Evolutionary conservation across 2,888 invertebrate species (phyloP), one percentile per base, ranked within the genome.

Genomic region (Digitonthophagus gazella): DNA sequence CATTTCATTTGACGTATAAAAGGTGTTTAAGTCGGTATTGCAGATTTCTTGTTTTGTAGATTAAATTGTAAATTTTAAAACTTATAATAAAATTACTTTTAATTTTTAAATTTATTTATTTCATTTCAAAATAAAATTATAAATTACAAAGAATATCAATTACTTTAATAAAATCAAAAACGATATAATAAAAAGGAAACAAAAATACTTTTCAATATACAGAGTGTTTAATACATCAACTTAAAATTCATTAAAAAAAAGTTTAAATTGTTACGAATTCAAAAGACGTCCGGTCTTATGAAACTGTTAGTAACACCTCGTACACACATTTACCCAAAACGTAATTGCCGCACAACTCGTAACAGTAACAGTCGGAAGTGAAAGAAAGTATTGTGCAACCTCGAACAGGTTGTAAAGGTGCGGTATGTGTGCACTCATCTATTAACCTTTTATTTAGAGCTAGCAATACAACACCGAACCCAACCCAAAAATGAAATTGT

Each of bases 321-420:
- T 44, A n/a, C n/a, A n/a, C n/a, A n/a, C n/a, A n/a, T n/a, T n/a
- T n/a, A 8, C 3, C 28, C 3, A 44, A 44, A 44, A 2, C 11
- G 28, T 44, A 44, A 5, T 44, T 44, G 11, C 3, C 11, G 6
- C 28, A 44, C 6, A 22, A 22, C 22, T 6, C 11, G 2, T 44
- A 44, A 44, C 61, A 19, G 18, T 61, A 16, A 15, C 18, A 19
- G 61, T 61, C 18, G 61, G 61, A 61, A 61, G 61, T 61, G 61
- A 61, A 61, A 61, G 61, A 61, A 61, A 61, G 19, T 19, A 16
- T 61, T 15, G 61, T n/a, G 61, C 61, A 61, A 61, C 8, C n/a
- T 61, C 1, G 14, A 19, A n/a, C n/a, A 61, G 18, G 16, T 14
- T 20, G 18, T 14, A 18, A 14, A 14, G 18, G 58, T 15, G 58